Percentiles rank a stretch among this genome's conserved stretches.
phyloP scores from a whole-genome alignment of 2,797 vertebrate genomes.

The Neostethus bicornis region DNA sequence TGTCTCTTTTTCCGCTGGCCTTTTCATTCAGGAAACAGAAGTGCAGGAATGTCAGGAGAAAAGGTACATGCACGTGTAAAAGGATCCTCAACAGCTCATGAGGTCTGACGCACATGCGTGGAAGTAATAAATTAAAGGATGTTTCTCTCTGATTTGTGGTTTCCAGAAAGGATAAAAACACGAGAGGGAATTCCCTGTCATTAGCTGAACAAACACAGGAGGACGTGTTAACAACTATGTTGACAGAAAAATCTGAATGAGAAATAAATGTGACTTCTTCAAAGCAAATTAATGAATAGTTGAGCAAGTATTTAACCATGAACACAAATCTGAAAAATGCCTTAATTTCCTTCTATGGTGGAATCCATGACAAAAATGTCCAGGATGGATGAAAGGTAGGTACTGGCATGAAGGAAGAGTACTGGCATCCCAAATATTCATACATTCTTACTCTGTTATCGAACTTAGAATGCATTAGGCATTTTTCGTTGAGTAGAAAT shows the following conservation, averaged over 20 bases:
- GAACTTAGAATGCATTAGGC: too few relatives aligned
- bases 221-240: not conserved
- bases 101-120: constrained; percentile 1
- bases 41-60: constrained; percentile 11
- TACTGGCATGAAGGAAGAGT: too few relatives aligned
- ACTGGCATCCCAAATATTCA: too few relatives aligned
- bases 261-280: not conserved
- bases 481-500: too few relatives aligned
- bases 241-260: not conserved
- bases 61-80: constrained; percentile 12
- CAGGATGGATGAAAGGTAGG: too few relatives aligned
- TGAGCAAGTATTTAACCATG: constrained; percentile 2
- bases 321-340: not conserved
- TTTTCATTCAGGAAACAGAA: constrained; percentile 51
- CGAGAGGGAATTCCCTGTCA: constrained; percentile 58
- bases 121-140: constrained; percentile 29
- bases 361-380: constrained; percentile 18
- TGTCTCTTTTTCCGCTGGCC: constrained; percentile 26
- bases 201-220: constrained; percentile 5
- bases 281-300: not conserved
- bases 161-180: constrained; percentile 15
- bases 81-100: constrained; percentile 7
- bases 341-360: not conserved
- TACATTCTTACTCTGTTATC: too few relatives aligned
- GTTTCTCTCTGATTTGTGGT: not conserved